phyloP scores from a whole-genome alignment of 2,797 vertebrate species.

The Lerista edwardsae region DNA sequence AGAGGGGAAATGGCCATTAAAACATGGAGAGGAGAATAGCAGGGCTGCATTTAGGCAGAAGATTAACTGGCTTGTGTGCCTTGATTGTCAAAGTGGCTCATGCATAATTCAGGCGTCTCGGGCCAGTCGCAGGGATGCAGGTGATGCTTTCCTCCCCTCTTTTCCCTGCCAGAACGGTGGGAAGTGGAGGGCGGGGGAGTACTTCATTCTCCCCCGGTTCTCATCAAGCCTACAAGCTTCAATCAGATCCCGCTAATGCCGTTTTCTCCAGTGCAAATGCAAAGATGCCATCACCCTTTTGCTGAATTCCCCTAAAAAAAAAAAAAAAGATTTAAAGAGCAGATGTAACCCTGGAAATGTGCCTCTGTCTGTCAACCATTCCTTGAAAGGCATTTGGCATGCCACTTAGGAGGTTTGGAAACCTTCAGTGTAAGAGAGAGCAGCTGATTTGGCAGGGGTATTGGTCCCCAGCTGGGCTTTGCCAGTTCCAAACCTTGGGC shows the following conservation, averaged over 20 bases:
- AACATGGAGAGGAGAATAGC: slow-evolving; percentile 46
- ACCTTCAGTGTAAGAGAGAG: not conserved
- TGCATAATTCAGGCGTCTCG: slow-evolving; percentile 52
- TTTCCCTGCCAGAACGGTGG: slow-evolving; percentile 7
- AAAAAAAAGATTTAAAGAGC: slow-evolving; percentile 21
- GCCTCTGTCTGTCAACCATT: slow-evolving; percentile 11
- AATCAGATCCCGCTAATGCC: slow-evolving; percentile 12
- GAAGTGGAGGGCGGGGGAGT: not conserved
- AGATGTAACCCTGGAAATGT: slow-evolving; percentile 1
- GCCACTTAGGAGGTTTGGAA: not conserved
- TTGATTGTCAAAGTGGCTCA: slow-evolving; percentile 58
- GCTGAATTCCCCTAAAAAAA: not conserved
- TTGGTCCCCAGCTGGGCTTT: slow-evolving; percentile 10
- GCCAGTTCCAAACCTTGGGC: rapidly evolving
- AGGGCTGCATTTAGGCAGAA: slow-evolving; percentile 42
- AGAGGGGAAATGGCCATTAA: not conserved
- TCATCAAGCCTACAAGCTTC: not conserved
- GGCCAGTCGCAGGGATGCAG: slow-evolving; percentile 37
- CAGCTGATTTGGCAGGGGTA: not conserved
- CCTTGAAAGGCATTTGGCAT: slow-evolving; percentile 42
- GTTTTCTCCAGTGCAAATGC: not conserved
- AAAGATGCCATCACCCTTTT: not conserved
- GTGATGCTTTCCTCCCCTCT: slow-evolving; percentile 21
- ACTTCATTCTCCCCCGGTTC: not conserved
- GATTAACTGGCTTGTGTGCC: slow-evolving; percentile 53